Base-by-base conservation (phyloP, 2,797 vertebrate genomes). In the Neosilurus hyrtlii region DNA sequence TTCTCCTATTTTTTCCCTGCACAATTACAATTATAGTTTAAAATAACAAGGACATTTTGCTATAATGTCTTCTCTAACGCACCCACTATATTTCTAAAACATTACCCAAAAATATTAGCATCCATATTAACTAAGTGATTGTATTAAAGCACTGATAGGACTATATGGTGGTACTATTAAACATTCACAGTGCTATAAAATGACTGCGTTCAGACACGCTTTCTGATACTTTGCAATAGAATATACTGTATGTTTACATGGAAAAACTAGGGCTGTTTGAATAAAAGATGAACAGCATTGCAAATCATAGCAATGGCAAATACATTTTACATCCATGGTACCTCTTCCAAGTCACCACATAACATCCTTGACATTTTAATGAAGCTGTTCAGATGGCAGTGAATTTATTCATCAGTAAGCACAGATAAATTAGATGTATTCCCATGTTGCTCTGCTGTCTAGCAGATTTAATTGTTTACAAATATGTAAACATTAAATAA, bases 391-490 rank as follows among this genome's bases (percentile, higher is more conserved):
- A 85, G 82, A 86, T 84, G 84, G 80, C 82, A 66, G 66, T 65
- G 73, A 82, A 86, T 88, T 86, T 85, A 82, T 82, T 86, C 84
- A 86, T 86, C 82, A 85, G 87, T 86, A 86, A 84, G 83, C 82
- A 81, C 71, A 77, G 79, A 88, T 84, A 83, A 85, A 86, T 86
- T 85, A 85, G 80, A 68, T 71, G 51, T 62, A 84, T 78, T 71
- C 79, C 72, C 61, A 81, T 82, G 80, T 82, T 82, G 77, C 76
- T 51, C 61, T 77, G 82, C 72, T 79, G 49, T 62, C 80, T 85
- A 81, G 80, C 82, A 85, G 37, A 83, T 82, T 84, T 81, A 84
- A 88, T 86, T 86, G 86, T 82, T 82, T 86, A 86, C 79, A 88
- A 82, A 88, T 86, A 85, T 86, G 67, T 78, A 68, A 84, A 83